Base-by-base conservation (phyloP, 2,797 vertebrate genomes). In the Falco naumanni region DNA sequence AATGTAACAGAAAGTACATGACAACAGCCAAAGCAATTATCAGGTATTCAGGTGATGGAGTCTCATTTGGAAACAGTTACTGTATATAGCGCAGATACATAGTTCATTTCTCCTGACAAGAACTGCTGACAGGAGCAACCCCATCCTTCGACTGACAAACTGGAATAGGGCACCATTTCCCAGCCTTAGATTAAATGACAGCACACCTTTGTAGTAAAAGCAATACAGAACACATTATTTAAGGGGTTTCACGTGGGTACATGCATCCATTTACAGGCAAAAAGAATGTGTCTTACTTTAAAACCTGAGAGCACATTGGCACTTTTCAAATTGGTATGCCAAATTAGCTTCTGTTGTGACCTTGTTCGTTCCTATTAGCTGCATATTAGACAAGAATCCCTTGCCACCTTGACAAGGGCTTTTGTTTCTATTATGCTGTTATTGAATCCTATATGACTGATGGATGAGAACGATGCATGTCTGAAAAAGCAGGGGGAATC, bases 61-160 rank as follows among this genome's bases (percentile, higher is more conserved):
- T 61, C 85, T 96, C 78, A 96, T 95, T 96, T 97, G 74, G 90
- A 96, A 96, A 69, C 59, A 68, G 57, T 87, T 76, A 51, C 70
- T 66, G 41, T 65, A 54, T 84, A 79, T 24, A 65, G 57, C 43
- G 41, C 53, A 87, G 81, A 84, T 68, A 60, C 12, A 79, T 25
- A 57, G 51, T 86, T 95, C 29, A 71, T 88, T 84, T 78, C 37
- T 56, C 24, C 50, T 76, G 85, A 87, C 61, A 94, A 68, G 83
- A 50, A 31, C 34, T 70, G 87, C 65, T 96, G 89, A 93, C 81
- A 90, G 37, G 81, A 97, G 68, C 86, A 97, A 71, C 89, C 51
- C 9, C 9, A 16, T 39, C 68, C 92, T 92, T 81, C 1, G 1
- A 59, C 54, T 86, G 87, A 90, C n/a, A 93, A 93, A 87, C 60